phyloP scores from a whole-genome alignment of 2,113 vertebrate species.

The Indicator maculatus region DNA sequence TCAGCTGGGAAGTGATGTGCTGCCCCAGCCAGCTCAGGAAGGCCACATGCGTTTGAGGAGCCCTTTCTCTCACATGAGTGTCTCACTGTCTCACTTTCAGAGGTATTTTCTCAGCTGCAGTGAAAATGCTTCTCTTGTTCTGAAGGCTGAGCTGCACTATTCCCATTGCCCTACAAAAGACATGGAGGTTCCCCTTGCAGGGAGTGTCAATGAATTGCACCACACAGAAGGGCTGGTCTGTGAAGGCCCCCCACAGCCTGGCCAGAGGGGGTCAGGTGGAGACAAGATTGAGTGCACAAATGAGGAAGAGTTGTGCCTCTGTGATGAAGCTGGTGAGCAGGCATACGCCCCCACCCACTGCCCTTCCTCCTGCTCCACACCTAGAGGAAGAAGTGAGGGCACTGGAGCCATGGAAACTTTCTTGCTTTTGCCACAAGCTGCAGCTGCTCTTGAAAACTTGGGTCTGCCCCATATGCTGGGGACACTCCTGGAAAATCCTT shows the following conservation, averaged over 20 bases:
- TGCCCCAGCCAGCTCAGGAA: rapidly evolving
- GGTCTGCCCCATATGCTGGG: background rate
- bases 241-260: background rate
- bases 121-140: background rate
- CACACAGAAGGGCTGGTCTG: background rate
- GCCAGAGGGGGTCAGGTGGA: rapidly evolving
- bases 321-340: background rate
- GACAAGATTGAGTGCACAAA: background rate
- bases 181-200: background rate
- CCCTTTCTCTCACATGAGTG: rapidly evolving
- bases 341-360: background rate
- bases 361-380: background rate
- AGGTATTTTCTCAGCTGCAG: background rate
- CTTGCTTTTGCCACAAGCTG: background rate
- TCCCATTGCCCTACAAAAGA: background rate
- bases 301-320: background rate
- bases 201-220: background rate
- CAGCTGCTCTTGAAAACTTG: background rate
- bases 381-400: rapidly evolving
- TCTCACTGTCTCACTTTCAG: background rate
- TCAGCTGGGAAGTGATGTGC: background rate
- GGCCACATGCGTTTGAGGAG: background rate
- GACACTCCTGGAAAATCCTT: background rate
- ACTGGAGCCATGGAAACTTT: background rate
- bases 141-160: background rate